phyloP scores from a whole-genome alignment of 1,140 invertebrate genomes.

The Papilio machaon region DNA sequence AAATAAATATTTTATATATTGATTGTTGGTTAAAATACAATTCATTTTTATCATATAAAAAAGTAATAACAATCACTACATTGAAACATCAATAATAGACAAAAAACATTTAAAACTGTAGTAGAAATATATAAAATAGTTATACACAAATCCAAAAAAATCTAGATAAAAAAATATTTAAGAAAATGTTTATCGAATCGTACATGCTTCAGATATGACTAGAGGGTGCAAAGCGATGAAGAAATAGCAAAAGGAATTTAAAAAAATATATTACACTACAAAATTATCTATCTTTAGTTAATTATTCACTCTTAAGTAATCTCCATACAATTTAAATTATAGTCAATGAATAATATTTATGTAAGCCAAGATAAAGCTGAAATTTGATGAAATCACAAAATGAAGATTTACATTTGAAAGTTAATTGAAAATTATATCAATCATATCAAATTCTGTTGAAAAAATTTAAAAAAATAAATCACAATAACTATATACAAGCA shows the following conservation, averaged over 20 bases:
- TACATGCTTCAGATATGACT: not conserved
- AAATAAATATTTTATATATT: too few relatives aligned
- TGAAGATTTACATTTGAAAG: not conserved
- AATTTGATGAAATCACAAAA: not conserved
- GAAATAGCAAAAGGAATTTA: slow-evolving; percentile 5
- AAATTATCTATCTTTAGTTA: not conserved
- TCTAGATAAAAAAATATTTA: not conserved
- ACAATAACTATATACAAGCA: not conserved
- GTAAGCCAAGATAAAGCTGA: slow-evolving; percentile 14
- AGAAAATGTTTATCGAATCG: not conserved
- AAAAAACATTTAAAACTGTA: not conserved
- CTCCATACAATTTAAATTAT: not conserved
- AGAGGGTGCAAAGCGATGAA: not conserved
- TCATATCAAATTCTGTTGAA: not conserved
- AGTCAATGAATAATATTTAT: not conserved
- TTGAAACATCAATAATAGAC: not conserved
- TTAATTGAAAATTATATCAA: not conserved
- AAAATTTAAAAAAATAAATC: not conserved
- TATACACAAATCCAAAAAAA: not conserved
- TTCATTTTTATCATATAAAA: too few relatives aligned
- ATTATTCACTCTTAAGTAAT: not conserved
- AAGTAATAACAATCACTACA: too few relatives aligned
- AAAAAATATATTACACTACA: not conserved
- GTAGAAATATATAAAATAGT: not conserved
- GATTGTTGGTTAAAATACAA: too few relatives aligned